Percentiles rank a stretch among this genome's conserved stretches.
Conservation (phyloP, 2,113 vertebrate genomes). For the Chaetura pelagica region DNA sequence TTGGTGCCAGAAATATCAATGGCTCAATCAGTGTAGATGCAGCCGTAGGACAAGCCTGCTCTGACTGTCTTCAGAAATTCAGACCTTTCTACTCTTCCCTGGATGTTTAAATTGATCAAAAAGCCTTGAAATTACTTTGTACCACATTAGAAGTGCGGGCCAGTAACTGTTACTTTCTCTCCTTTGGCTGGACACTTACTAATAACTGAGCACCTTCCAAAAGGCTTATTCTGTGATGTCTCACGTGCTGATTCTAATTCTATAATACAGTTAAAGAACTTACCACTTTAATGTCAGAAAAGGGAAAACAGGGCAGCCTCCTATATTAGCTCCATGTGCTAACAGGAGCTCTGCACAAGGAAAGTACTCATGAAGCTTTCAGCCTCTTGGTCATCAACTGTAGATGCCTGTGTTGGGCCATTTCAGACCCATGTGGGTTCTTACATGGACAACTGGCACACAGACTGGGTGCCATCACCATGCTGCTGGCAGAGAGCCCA, state of each 20-base stretch:
- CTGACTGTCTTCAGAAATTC: neutral
- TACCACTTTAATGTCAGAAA: neutral
- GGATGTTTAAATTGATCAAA: neutral
- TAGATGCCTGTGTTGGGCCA: too few species aligned
- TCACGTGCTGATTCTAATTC: neutral
- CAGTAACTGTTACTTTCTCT: neutral
- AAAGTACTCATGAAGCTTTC: neutral
- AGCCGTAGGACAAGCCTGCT: neutral
- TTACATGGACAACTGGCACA: neutral
- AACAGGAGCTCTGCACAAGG: neutral
- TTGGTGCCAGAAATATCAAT: neutral
- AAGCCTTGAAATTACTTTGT: neutral
- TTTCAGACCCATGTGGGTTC: neutral
- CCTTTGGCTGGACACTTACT: neutral
- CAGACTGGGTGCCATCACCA: neutral
- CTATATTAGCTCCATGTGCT: too few species aligned
- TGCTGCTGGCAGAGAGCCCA: neutral
- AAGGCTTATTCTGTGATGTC: neutral
- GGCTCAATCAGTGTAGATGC: neutral
- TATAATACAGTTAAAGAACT: neutral
- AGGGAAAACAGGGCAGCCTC: neutral
- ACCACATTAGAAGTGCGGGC: accelerated
- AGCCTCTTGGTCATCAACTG: neutral
- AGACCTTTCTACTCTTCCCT: neutral
- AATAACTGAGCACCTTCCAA: neutral